phyloP scores from a whole-genome alignment of 1,140 invertebrate genomes.

The Listronotus oregonensis region DNA sequence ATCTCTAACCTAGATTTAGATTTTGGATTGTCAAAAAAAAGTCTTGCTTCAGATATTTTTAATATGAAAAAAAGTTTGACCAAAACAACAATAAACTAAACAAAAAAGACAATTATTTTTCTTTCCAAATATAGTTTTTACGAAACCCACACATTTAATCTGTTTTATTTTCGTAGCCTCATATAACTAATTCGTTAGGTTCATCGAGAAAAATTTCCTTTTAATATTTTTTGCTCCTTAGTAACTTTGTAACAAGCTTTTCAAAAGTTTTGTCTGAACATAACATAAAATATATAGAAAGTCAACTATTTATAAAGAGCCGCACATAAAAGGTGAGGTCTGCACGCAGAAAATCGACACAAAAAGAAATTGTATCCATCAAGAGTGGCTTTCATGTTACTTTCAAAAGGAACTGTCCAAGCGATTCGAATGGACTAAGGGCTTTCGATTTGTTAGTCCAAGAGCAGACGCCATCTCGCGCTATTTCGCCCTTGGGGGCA shows the following conservation, averaged over 20 bases:
- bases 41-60: too few relatives aligned
- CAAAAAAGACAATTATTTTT: too few relatives aligned
- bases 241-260: not conserved
- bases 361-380: conserved; percentile 25
- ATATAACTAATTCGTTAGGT: too few relatives aligned
- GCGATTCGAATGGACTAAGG: not conserved
- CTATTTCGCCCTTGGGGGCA: too few relatives aligned
- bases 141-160: too few relatives aligned
- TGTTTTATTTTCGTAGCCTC: too few relatives aligned
- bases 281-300: conserved; percentile 9
- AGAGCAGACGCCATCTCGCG: too few relatives aligned
- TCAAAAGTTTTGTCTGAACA: not conserved
- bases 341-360: conserved; percentile 11
- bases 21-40: too few relatives aligned
- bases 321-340: conserved; percentile 8
- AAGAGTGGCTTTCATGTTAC: conserved; percentile 20
- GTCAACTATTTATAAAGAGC: conserved; percentile 13
- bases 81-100: too few relatives aligned
- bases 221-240: conserved; percentile 1
- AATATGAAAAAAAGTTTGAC: too few relatives aligned
- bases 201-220: not conserved
- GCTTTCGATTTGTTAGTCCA: conserved; percentile 14
- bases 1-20: too few relatives aligned
- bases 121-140: too few relatives aligned
- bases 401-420: conserved; percentile 9